Conservation (phyloP, 1,140 invertebrate genomes). For the Wasmannia auropunctata region DNA sequence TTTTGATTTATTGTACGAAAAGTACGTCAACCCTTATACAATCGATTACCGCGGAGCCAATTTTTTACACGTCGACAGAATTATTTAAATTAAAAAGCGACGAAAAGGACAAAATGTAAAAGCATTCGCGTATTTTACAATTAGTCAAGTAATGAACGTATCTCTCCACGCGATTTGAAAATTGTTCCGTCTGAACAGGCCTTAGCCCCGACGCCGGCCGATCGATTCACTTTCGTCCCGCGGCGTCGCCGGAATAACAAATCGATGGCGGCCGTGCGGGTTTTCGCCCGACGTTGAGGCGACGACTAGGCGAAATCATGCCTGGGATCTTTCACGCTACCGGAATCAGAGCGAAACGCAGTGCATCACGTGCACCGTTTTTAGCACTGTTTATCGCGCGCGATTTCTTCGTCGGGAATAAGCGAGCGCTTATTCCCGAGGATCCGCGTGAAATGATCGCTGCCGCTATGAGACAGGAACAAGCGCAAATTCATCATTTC, state of each 20-base stretch:
- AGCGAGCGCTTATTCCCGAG: neutral
- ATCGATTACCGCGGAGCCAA: too few relatives aligned
- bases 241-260: conserved; percentile 62
- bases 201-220: neutral
- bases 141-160: neutral
- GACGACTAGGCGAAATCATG: conserved; percentile 49
- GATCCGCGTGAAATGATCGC: neutral
- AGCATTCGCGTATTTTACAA: neutral
- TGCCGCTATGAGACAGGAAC: neutral
- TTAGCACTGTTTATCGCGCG: neutral
- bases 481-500: neutral
- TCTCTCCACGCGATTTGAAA: neutral
- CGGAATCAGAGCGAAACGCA: conserved; percentile 70
- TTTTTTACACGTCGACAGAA: neutral
- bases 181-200: conserved; percentile 2
- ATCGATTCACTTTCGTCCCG: conserved; percentile 68
- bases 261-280: neutral
- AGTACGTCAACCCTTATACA: too few relatives aligned
- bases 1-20: too few relatives aligned
- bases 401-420: conserved; percentile 35
- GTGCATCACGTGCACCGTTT: conserved; percentile 35
- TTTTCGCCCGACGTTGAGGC: conserved; percentile 38
- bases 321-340: conserved; percentile 47
- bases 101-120: neutral
- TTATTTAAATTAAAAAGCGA: neutral